Percentiles rank a stretch among this genome's conserved stretches.
These are phyloP conservation scores for Tringa solitaria DNA, from an alignment of 2,113 vertebrate genomes.

Conservation along the genomic window DNA sequence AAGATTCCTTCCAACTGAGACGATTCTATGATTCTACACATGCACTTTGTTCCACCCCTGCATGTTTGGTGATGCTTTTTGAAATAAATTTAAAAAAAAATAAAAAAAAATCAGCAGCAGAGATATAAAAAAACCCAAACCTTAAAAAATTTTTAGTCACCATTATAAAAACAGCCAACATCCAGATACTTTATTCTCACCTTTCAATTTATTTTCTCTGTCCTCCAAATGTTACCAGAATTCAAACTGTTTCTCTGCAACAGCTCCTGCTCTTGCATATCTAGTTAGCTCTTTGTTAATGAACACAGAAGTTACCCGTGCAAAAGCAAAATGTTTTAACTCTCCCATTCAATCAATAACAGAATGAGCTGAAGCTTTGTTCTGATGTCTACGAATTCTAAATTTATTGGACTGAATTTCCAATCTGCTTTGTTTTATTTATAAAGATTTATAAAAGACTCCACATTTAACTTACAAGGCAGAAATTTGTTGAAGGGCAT, in stretches of 20 bases:
- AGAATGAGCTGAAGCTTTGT: neutral
- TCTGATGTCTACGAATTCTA: neutral
- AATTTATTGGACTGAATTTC: neutral
- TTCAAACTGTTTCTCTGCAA: constrained; percentile 87
- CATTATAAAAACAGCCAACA: neutral
- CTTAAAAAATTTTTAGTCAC: neutral
- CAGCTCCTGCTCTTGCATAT: constrained; percentile 88
- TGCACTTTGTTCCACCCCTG: neutral
- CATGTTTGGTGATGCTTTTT: neutral
- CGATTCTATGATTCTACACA: too few species aligned
- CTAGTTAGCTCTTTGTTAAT: constrained; percentile 83
- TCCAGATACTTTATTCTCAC: constrained; percentile 61
- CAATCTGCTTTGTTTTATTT: neutral
- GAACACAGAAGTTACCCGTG: constrained; percentile 82
- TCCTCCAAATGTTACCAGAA: constrained; percentile 87
- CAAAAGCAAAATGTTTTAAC: neutral
- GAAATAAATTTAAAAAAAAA: neutral
- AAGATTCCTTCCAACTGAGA: too few species aligned
- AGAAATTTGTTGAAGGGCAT: neutral
- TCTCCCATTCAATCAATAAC: neutral
- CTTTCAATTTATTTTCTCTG: constrained; percentile 84
- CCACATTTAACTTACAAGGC: neutral
- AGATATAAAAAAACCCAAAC: neutral
- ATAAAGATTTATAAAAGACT: neutral
- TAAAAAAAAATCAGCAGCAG: neutral